phyloP scores from a whole-genome alignment of 2,797 vertebrate genomes.

The Hozukius guyotensis region DNA sequence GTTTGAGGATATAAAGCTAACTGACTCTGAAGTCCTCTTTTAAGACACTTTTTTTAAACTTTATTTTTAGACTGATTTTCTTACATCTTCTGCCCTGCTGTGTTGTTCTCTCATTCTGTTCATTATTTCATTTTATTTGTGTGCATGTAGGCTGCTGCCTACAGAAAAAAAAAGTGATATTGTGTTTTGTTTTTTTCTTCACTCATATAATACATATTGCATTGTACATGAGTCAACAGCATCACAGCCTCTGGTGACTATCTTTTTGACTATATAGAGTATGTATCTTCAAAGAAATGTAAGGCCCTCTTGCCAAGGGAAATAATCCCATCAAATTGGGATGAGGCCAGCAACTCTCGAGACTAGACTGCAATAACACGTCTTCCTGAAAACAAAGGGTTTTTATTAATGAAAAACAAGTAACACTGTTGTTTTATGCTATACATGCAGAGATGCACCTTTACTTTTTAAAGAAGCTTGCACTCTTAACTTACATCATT shows the following conservation, averaged over 20 bases:
- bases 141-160: neutral
- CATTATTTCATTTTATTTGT: neutral
- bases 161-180: neutral
- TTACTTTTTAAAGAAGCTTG: neutral
- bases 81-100: neutral
- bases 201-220: conserved; percentile 42
- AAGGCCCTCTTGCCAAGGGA: conserved; percentile 41
- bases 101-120: neutral
- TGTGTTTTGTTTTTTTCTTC: conserved; percentile 21
- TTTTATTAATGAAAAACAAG: conserved; percentile 51
- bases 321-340: conserved; percentile 64
- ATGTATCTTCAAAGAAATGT: conserved; percentile 45
- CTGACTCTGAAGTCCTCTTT: neutral
- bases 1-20: neutral
- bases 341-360: conserved; percentile 51
- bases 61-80: neutral
- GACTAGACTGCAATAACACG: conserved; percentile 54
- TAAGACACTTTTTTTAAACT: neutral
- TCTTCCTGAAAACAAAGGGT: conserved; percentile 19
- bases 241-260: conserved; percentile 20
- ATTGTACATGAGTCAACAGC: conserved; percentile 38
- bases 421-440: neutral
- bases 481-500: neutral
- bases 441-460: conserved; percentile 4
- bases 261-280: conserved; percentile 31